Conservation (phyloP, 1,140 invertebrate genomes). For the Trichonephila inaurata region DNA sequence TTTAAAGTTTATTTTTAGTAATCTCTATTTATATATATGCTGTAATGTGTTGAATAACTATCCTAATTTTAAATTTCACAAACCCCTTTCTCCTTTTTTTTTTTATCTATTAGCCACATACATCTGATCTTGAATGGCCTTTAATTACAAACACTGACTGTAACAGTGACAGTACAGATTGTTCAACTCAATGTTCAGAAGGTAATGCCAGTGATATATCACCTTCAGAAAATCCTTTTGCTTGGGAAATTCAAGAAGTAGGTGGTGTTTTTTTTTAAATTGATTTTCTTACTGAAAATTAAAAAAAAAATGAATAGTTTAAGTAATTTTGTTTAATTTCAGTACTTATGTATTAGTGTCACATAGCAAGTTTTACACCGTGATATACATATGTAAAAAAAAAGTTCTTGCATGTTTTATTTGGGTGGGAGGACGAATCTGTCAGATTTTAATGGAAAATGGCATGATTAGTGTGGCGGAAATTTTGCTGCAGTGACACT, state of each 20-base stretch:
- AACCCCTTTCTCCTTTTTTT: background rate
- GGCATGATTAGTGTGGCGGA: too few species aligned
- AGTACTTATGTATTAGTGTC: too few species aligned
- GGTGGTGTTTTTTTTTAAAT: background rate
- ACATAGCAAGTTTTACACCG: too few species aligned
- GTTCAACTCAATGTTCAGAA: slow-evolving; percentile 78
- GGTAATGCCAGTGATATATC: slow-evolving; percentile 79
- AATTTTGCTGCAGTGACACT: too few species aligned
- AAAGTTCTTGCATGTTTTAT: too few species aligned
- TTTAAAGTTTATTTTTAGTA: background rate
- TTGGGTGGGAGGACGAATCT: too few species aligned
- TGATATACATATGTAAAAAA: too few species aligned
- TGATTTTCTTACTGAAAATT: background rate
- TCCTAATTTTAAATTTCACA: too few species aligned
- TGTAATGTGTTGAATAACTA: too few species aligned
- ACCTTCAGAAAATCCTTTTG: slow-evolving; percentile 84
- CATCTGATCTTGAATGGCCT: slow-evolving; percentile 88
- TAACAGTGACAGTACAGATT: slow-evolving; percentile 84
- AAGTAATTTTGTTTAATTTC: background rate
- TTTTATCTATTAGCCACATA: slow-evolving; percentile 56
- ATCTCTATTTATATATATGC: too few species aligned
- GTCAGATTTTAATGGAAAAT: too few species aligned
- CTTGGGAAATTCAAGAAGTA: slow-evolving; percentile 83
- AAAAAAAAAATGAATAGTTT: too few species aligned
- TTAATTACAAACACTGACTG: slow-evolving; percentile 93